These are phyloP conservation scores for Apodemus agrarius DNA, from an alignment of 2,797 vertebrate species.

Conservation along the genomic window DNA sequence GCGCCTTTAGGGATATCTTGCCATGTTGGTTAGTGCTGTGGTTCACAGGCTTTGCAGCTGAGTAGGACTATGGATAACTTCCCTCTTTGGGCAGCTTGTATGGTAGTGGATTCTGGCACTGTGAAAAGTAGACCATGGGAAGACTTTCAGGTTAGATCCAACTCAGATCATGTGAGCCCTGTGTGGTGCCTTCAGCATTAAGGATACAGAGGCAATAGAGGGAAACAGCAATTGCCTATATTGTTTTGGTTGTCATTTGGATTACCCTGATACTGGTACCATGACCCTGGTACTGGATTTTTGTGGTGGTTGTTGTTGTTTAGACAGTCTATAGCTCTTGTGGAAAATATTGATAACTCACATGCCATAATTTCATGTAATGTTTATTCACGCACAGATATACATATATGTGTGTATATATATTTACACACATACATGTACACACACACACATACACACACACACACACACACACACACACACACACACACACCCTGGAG, in stretches of 20 bases:
- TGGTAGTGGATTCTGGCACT: background rate
- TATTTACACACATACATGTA: background rate
- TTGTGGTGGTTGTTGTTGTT: too few species aligned
- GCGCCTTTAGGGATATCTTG: background rate
- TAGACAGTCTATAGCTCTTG: background rate
- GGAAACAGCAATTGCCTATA: background rate
- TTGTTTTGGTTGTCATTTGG: background rate
- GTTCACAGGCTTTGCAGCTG: background rate
- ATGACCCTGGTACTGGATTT: background rate
- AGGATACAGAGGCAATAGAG: background rate
- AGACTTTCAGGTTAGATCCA: background rate
- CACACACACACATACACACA: fast-evolving
- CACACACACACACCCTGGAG: too few species aligned
- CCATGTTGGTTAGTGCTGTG: background rate
- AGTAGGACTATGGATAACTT: background rate
- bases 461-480: background rate
- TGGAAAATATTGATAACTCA: background rate
- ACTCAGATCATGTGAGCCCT: background rate
- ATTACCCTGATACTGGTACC: background rate
- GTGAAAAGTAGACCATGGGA: background rate
- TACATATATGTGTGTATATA: too few species aligned
- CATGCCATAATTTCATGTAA: background rate
- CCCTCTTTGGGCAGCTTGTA: background rate
- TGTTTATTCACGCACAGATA: background rate
- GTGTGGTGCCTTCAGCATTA: background rate